Evolutionary conservation across 2,797 vertebrate genomes (phyloP).

Genomic region (Phylloscopus collybita): DNA sequence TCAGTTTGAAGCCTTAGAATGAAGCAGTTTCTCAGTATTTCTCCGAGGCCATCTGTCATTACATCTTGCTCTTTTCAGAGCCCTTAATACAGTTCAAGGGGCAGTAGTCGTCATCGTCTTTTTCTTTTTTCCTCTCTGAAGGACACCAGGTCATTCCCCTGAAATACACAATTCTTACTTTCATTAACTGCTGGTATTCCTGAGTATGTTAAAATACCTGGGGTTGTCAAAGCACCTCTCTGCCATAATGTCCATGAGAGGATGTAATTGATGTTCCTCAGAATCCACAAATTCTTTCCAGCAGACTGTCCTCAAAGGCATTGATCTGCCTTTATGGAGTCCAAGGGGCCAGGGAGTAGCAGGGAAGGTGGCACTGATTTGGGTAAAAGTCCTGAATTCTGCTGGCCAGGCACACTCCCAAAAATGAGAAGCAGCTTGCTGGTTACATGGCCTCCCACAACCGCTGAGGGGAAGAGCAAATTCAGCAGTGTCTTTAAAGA

Average conservation of each 20-base stretch:
- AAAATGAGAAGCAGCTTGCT: not conserved
- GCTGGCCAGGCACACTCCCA: not conserved
- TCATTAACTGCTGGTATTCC: not conserved
- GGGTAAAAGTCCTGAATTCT: not conserved
- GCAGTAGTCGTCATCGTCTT: rapidly evolving
- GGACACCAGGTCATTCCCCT: not conserved
- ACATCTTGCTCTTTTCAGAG: not conserved
- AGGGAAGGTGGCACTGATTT: not conserved
- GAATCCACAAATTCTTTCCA: not conserved
- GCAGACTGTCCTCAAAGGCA: not conserved
- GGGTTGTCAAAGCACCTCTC: not conserved
- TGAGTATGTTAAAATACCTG: not conserved
- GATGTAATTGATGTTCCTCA: not conserved
- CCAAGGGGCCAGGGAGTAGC: not conserved
- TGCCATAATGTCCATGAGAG: not conserved
- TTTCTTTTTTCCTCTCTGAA: not conserved
- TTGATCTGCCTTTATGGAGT: not conserved
- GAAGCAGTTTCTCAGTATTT: not conserved
- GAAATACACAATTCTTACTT: not conserved
- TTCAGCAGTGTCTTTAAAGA: not conserved
- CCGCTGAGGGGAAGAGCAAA: not conserved
- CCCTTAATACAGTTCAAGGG: not conserved
- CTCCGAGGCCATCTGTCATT: not conserved
- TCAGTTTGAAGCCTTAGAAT: not conserved
- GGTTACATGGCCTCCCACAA: rapidly evolving